Evolutionary conservation across 2,113 vertebrate genomes (phyloP).

Genomic region (Calyptomena viridis): DNA sequence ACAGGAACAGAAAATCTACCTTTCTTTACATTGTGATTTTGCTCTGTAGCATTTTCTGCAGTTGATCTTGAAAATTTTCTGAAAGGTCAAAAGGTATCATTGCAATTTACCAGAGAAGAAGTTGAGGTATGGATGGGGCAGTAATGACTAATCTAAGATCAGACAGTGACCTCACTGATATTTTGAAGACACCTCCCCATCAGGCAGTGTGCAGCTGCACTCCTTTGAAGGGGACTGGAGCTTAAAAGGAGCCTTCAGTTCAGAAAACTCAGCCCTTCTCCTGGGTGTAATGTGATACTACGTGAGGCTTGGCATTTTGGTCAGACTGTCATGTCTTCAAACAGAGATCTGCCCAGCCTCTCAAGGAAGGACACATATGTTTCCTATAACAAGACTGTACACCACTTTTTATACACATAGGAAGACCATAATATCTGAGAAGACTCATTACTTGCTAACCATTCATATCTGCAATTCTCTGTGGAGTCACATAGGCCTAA

Average conservation of each 20-base stretch:
- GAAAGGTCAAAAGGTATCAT: neutral
- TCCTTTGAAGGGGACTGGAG: slow-evolving; percentile 39
- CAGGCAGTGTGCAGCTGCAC: slow-evolving; percentile 43
- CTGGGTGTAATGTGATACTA: slow-evolving; percentile 56
- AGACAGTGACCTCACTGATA: slow-evolving; percentile 41
- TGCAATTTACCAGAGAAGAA: neutral
- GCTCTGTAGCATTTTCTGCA: neutral
- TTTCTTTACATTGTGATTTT: neutral
- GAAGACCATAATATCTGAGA: slow-evolving; percentile 44
- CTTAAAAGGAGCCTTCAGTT: slow-evolving; percentile 34
- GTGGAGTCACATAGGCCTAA: neutral
- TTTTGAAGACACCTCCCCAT: slow-evolving; percentile 35
- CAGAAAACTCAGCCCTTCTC: slow-evolving; percentile 43
- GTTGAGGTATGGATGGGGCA: neutral
- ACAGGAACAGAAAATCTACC: neutral
- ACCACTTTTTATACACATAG: slow-evolving; percentile 33
- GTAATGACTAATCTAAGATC: slow-evolving; percentile 15
- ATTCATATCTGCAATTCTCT: slow-evolving; percentile 27
- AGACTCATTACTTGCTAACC: slow-evolving; percentile 38
- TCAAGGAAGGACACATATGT: slow-evolving; percentile 56
- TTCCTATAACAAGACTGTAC: slow-evolving; percentile 54
- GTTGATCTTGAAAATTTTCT: neutral
- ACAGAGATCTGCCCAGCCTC: slow-evolving; percentile 48
- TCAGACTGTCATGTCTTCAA: slow-evolving; percentile 62
- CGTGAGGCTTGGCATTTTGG: slow-evolving; percentile 47